Evolutionary conservation across 2,888 invertebrate genomes (phyloP).

Genomic region (Orthosia cruda): DNA sequence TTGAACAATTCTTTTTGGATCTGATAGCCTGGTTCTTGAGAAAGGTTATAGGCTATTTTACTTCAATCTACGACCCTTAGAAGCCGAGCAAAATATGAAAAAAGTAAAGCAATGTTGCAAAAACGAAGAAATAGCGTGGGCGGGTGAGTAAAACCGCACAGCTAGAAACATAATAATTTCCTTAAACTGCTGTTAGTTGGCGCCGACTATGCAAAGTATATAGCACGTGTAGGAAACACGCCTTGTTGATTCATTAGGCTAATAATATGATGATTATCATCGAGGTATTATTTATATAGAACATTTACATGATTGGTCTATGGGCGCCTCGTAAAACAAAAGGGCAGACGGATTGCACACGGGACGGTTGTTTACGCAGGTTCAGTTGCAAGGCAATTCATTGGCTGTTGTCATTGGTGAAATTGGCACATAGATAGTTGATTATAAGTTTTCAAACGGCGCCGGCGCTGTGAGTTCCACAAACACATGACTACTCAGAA

Average conservation of each 20-base stretch:
- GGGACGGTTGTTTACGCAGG: not conserved
- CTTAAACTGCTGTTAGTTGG: constrained; percentile 40
- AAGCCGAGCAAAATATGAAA: no score
- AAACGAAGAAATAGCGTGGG: no score
- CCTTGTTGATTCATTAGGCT: constrained; percentile 46
- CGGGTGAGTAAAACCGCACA: no score
- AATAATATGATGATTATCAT: constrained; percentile 44
- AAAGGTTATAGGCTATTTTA: no score
- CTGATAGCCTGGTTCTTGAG: no score
- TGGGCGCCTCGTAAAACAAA: constrained; percentile 7
- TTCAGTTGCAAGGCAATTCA: not conserved
- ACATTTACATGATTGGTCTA: constrained; percentile 39
- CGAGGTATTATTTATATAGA: constrained; percentile 18
- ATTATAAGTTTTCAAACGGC: not conserved
- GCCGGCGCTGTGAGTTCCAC: not conserved
- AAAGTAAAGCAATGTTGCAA: no score
- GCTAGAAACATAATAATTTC: constrained; percentile 33
- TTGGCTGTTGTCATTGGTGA: no score
- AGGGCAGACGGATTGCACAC: not conserved
- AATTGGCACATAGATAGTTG: not conserved
- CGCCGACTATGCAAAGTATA: constrained; percentile 59
- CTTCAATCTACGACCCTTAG: no score
- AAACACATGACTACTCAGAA: not conserved
- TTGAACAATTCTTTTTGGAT: no score
- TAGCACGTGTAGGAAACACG: constrained; percentile 38